A percentile compares a stretch with the other conserved stretches of the same genome.
Conservation (phyloP, 1,140 invertebrate species). For the Drosophila azteca region DNA sequence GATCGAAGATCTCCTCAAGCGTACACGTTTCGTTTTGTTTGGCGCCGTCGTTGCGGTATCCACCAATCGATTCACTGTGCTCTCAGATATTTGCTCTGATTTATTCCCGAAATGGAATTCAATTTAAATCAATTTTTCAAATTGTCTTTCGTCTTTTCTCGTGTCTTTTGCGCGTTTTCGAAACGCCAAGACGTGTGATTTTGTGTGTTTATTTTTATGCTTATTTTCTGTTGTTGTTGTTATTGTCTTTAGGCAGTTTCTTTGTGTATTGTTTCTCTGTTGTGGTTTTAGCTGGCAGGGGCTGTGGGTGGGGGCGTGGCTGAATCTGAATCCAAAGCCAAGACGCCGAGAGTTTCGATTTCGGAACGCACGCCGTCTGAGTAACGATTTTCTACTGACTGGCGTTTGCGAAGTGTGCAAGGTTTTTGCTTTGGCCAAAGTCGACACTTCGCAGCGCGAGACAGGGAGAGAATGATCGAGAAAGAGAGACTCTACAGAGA, state of each 20-base stretch:
- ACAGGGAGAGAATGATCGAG: not conserved
- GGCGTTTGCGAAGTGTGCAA: constrained; percentile 20
- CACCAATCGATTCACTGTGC: not conserved
- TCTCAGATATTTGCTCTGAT: constrained; percentile 8
- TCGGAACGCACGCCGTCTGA: constrained; percentile 57
- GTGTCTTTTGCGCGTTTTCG: constrained; percentile 46
- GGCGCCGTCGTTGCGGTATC: constrained; percentile 46
- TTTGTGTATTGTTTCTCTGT: constrained; percentile 55
- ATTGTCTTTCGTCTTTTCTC: constrained; percentile 24
- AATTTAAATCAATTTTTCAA: constrained; percentile 37
- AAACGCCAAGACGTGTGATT: constrained; percentile 65
- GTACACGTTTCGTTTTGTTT: constrained; percentile 64
- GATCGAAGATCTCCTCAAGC: constrained; percentile 40
- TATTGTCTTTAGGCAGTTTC: constrained; percentile 60
- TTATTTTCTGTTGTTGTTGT: constrained; percentile 40
- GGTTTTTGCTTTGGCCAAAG: constrained; percentile 58
- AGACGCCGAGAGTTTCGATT: constrained; percentile 23
- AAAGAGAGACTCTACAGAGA: constrained; percentile 7
- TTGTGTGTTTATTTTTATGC: constrained; percentile 40
- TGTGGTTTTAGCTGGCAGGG: constrained; percentile 27
- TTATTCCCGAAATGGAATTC: constrained; percentile 30
- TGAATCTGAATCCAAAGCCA: constrained; percentile 50
- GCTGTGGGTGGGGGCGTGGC: not conserved
- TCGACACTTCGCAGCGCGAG: constrained; percentile 1
- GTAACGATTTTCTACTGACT: constrained; percentile 67